Evolutionary conservation across 1,140 invertebrate genomes (phyloP).

Genomic region (Ctenoplectra terminalis): DNA sequence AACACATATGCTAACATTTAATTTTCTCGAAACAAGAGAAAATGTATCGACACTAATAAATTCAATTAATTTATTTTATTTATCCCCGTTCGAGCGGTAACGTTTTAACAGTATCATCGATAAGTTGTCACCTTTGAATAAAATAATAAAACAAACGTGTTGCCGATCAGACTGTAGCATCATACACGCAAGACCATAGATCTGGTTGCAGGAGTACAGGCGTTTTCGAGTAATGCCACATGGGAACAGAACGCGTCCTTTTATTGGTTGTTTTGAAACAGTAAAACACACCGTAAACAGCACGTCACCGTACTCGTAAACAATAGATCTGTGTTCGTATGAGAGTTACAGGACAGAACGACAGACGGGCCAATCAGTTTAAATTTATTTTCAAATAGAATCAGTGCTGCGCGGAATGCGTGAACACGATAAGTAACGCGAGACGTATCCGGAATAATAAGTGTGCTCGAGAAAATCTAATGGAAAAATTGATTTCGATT

Average conservation of each 20-base stretch:
- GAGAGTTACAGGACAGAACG: constrained; percentile 56
- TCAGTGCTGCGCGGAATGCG: background rate
- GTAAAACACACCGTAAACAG: constrained; percentile 62
- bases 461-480: background rate
- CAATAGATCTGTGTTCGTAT: constrained; percentile 43
- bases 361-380: constrained; percentile 31
- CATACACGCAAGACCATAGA: constrained; percentile 13
- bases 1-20: no score
- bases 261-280: constrained; percentile 70
- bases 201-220: constrained; percentile 49
- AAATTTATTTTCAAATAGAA: constrained; percentile 47
- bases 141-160: no score
- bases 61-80: background rate
- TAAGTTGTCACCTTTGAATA: no score
- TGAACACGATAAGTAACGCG: background rate
- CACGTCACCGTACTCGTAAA: constrained; percentile 56
- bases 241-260: constrained; percentile 37
- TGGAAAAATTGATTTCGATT: background rate
- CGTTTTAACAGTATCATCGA: background rate
- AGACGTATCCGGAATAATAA: constrained; percentile 1
- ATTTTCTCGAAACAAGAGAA: no score
- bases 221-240: constrained; percentile 2
- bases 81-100: background rate
- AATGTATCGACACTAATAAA: no score
- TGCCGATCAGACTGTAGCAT: no score